Percentiles rank a stretch among this genome's conserved stretches.
phyloP scores from a whole-genome alignment of 2,888 invertebrate species.

The Leptopilina syphax region DNA sequence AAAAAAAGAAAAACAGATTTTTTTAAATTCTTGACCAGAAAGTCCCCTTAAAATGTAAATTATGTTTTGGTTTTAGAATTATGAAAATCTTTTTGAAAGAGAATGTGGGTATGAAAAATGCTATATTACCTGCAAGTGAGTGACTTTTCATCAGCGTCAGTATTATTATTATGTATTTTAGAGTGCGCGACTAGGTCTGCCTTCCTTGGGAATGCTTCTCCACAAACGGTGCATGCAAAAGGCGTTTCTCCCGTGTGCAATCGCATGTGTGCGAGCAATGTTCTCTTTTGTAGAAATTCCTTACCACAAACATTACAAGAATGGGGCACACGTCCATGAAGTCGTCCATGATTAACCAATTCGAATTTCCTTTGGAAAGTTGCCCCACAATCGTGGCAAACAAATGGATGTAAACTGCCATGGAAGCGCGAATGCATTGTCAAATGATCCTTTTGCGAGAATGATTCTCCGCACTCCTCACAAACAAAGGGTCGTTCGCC shows the following conservation, averaged over 20 bases:
- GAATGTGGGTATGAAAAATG: neutral
- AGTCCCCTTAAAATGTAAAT: too few species aligned
- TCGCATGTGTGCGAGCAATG: slow-evolving; percentile 88
- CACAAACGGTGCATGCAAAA: slow-evolving; percentile 86
- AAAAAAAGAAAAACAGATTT: too few species aligned
- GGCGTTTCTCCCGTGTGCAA: slow-evolving; percentile 87
- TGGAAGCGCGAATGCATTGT: slow-evolving; percentile 94
- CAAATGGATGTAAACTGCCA: slow-evolving; percentile 97
- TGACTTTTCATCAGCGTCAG: slow-evolving; percentile 74
- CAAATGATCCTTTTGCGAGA: slow-evolving; percentile 92
- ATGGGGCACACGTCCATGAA: slow-evolving; percentile 89
- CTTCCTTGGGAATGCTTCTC: slow-evolving; percentile 86
- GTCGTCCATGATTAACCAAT: slow-evolving; percentile 88
- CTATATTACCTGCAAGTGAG: slow-evolving; percentile 77
- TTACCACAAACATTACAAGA: slow-evolving; percentile 90
- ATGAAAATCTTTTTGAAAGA: too few species aligned
- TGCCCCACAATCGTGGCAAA: slow-evolving; percentile 92
- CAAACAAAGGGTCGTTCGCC: slow-evolving; percentile 92
- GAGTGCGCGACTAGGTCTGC: slow-evolving; percentile 84
- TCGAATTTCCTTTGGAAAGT: slow-evolving; percentile 92
- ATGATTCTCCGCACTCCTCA: slow-evolving; percentile 93
- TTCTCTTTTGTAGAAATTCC: slow-evolving; percentile 91
- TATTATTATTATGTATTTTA: slow-evolving; percentile 77
- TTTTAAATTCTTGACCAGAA: too few species aligned
- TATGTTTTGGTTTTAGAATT: too few species aligned